These are phyloP conservation scores for Popillia japonica DNA, from an alignment of 1,140 invertebrate genomes.

Conservation along the genomic window DNA sequence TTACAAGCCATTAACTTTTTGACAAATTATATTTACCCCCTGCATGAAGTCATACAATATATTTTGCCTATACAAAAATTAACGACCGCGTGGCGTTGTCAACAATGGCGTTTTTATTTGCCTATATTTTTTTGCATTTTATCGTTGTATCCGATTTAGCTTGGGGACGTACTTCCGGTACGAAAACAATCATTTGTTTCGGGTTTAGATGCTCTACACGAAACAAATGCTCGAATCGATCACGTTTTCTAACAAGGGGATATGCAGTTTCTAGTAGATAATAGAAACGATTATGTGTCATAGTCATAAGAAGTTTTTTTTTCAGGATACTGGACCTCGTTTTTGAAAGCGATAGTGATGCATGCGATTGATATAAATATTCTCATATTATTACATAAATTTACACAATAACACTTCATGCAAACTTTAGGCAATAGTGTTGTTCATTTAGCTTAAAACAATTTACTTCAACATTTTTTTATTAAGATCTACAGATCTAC, in stretches of 20 bases:
- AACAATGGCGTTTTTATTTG: neutral
- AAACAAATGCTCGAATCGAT: neutral
- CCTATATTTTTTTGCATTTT: neutral
- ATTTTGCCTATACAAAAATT: constrained; percentile 19
- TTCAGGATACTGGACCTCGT: too few relatives aligned
- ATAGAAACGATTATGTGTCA: neutral
- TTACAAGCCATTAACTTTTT: constrained; percentile 9
- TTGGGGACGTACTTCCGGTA: constrained; percentile 9
- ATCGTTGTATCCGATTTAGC: neutral
- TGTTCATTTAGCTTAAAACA: too few relatives aligned
- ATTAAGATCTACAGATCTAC: too few relatives aligned
- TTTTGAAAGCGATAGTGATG: too few relatives aligned
- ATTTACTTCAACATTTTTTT: too few relatives aligned
- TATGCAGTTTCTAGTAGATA: neutral
- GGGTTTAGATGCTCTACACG: neutral
- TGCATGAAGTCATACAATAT: neutral
- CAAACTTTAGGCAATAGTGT: too few relatives aligned
- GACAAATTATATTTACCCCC: constrained; percentile 3
- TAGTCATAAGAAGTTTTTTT: too few relatives aligned
- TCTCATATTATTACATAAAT: too few relatives aligned
- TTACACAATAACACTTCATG: too few relatives aligned
- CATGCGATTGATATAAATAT: too few relatives aligned
- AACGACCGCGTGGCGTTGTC: neutral
- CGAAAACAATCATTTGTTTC: constrained; percentile 6
- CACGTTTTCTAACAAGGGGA: neutral